phyloP scores from a whole-genome alignment of 1,140 invertebrate species.

The Drosophila baimaii region DNA sequence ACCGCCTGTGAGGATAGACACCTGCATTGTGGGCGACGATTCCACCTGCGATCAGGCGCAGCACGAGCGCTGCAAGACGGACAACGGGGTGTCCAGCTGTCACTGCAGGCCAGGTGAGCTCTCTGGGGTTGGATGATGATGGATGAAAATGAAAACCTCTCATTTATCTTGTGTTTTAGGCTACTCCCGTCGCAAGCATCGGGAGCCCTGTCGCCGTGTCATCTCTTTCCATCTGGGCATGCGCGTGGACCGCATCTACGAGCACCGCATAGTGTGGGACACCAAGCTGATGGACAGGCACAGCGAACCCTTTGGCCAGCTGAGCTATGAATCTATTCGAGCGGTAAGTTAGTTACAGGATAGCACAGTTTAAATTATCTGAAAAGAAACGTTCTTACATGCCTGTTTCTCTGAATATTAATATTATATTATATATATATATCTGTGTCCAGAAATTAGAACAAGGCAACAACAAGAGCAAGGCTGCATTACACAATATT shows the following conservation, averaged over 20 bases:
- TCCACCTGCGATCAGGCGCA: slow-evolving; percentile 95
- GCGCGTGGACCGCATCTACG: slow-evolving; percentile 92
- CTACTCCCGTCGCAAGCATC: slow-evolving; percentile 90
- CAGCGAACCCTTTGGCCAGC: slow-evolving; percentile 91
- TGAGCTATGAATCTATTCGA: slow-evolving; percentile 92
- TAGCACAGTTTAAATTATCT: no score
- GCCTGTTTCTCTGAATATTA: no score
- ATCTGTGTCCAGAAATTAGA: no score
- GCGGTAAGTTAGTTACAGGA: slow-evolving; percentile 87
- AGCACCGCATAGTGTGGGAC: slow-evolving; percentile 91
- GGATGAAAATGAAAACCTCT: no score
- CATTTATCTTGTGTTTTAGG: slow-evolving; percentile 84
- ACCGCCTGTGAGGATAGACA: slow-evolving; percentile 92
- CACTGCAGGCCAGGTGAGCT: slow-evolving; percentile 90
- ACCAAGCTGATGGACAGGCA: slow-evolving; percentile 89
- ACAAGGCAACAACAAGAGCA: no score
- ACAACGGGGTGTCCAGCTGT: slow-evolving; percentile 95
- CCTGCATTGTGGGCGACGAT: slow-evolving; percentile 96
- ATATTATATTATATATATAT: no score
- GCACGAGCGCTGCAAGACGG: slow-evolving; percentile 94
- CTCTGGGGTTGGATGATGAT: not conserved
- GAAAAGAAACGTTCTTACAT: no score
- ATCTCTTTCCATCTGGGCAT: slow-evolving; percentile 92
- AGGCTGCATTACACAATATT: no score
- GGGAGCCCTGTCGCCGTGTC: slow-evolving; percentile 92